phyloP scores from a whole-genome alignment of 2,888 invertebrate species.

The Andrena hattorfiana region DNA sequence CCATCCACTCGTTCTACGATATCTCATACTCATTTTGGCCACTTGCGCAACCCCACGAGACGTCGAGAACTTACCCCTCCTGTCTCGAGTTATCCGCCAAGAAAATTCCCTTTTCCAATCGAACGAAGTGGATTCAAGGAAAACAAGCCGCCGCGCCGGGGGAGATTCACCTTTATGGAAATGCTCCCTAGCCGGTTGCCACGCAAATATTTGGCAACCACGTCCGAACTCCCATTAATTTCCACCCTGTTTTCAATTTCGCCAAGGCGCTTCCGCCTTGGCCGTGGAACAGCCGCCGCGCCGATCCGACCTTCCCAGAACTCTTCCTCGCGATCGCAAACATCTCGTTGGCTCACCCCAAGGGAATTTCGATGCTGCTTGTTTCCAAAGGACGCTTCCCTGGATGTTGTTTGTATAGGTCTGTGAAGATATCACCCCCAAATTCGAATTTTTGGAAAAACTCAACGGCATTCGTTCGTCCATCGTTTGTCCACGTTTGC shows the following conservation, averaged over 20 bases:
- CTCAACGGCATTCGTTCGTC: too few relatives aligned
- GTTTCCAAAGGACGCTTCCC: slow-evolving; percentile 9
- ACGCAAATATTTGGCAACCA: slow-evolving; percentile 76
- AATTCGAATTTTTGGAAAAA: too few relatives aligned
- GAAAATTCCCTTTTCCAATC: slow-evolving; percentile 48
- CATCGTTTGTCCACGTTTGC: too few relatives aligned
- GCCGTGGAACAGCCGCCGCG: slow-evolving; percentile 28
- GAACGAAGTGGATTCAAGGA: slow-evolving; percentile 18
- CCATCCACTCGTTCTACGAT: neutral
- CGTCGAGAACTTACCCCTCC: neutral
- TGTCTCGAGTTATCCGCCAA: slow-evolving; percentile 25
- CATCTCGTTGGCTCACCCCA: slow-evolving; percentile 20
- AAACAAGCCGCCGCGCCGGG: slow-evolving; percentile 3
- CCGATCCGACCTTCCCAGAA: slow-evolving; percentile 27
- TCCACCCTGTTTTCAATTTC: slow-evolving; percentile 77
- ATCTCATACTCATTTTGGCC: neutral
- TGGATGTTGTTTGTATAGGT: slow-evolving; percentile 63
- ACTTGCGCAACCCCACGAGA: too few relatives aligned
- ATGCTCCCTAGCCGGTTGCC: slow-evolving; percentile 49
- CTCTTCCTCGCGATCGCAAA: slow-evolving; percentile 37
- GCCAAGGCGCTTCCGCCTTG: slow-evolving; percentile 65
- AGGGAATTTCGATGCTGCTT: slow-evolving; percentile 47
- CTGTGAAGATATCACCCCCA: too few relatives aligned
- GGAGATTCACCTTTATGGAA: slow-evolving; percentile 58
- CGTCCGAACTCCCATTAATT: slow-evolving; percentile 74